Evolutionary conservation across 2,113 vertebrate genomes (phyloP), one percentile per base, ranked within the genome.

Genomic region (Pantherophis guttatus): DNA sequence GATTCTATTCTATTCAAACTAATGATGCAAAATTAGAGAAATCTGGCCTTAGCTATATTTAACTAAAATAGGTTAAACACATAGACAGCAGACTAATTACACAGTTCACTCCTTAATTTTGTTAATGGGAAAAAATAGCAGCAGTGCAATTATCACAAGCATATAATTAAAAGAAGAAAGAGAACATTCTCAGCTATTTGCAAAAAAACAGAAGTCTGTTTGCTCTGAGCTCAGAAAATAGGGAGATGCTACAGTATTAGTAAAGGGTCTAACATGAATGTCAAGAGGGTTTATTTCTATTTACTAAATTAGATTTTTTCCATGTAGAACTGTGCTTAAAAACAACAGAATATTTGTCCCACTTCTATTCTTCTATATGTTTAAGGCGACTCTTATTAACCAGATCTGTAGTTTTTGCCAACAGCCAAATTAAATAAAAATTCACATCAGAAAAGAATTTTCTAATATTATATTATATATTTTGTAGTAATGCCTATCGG

Each of bases 101-200:
- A 65, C 89, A 96, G 70, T 91, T 87, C 17, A 62, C 55, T 88
- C 58, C 65, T 88, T 91, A 81, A 26, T 90, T 95, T 96, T 96
- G 95, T 93, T 93, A 89, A 96, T 95, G 23, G 93, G 94, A 55
- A 87, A 93, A 94, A 94, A 88, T 94, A 93, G 93, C 96, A 94
- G 93, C 17, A 94, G 93, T 33, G 88, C 94, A 96, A 96, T 96
- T 96, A 95, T 92, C 94, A 85, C 0, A 8, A 96, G 93, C 94
- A 94, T 95, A 50, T 96, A 95, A 96, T 96, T 95, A 96, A 50
- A 24, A 0, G 10, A 17, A 17, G 1, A 1, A 9, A 48, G 91
- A 3, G 24, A 39, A 3, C 90, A 58, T 95, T 92, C 59, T 81
- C 70, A 93, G 92, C 88, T 90, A 93, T 24, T 24, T 59, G 58